Base-by-base conservation (phyloP, 2,888 invertebrate species). In the Pheosia gnoma region DNA sequence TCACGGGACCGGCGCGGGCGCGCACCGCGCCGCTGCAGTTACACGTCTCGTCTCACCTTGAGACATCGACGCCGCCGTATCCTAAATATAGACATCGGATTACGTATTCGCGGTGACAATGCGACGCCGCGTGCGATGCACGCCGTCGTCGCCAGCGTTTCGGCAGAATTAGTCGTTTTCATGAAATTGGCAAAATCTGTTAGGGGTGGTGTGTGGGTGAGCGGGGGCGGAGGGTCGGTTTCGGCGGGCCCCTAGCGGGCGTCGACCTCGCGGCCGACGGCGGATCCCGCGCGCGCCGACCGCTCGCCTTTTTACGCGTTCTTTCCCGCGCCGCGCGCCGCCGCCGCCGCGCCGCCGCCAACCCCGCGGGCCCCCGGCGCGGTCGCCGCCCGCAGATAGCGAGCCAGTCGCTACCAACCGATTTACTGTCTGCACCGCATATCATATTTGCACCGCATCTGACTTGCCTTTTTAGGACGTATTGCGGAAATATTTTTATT, bases 311-410 rank as follows among this genome's bases (percentile, higher is more conserved):
- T 91, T 90, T 90, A 90, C 91, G 91, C 90, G 91, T 88, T 91
- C 89, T 88, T 88, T 87, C 90, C 90, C 87, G 84, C 88, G 81
- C 82, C 86, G 84, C 84, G 83, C 88, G 81, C 82, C 86, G 85
- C 85, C 86, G 85, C 85, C 25, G 25, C 25, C 25, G 25, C 81
- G 84, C 87, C 86, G 84, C 87, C 87, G 88, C 88, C 85, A 86
- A 89, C 90, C 90, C 91, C 90, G 87, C 88, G 90, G 90, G 90
- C 88, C 91, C 89, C 91, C 86, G 87, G 85, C 85, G 86, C 90
- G 91, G 91, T 90, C 91, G 91, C 93, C 91, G 92, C 90, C 91
- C 92, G 92, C 91, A 90, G 93, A 92, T 91, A 91, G 91, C 88
- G 84, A 80, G 85, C 82, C 92, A 92, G 90, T 76, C 80, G 82